These are phyloP conservation scores for Gonioctena quinquepunctata DNA, from an alignment of 1,140 invertebrate species.

Conservation along the genomic window DNA sequence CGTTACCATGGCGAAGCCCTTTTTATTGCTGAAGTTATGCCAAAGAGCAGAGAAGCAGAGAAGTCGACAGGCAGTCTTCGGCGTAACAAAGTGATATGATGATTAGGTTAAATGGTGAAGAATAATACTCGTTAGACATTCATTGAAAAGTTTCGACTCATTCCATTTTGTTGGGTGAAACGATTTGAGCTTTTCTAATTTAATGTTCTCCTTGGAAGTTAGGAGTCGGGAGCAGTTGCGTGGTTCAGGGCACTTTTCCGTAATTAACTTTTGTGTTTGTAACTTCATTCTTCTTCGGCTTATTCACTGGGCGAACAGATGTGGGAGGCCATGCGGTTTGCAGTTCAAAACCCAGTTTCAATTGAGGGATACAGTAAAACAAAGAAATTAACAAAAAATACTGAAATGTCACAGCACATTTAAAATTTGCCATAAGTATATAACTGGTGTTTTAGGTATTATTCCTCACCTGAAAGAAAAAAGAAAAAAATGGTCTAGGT, in stretches of 20 bases:
- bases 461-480: too few relatives aligned
- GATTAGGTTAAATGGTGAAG: slow-evolving; percentile 53
- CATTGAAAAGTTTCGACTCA: slow-evolving; percentile 51
- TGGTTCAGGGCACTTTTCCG: slow-evolving; percentile 32
- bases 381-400: too few relatives aligned
- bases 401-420: too few relatives aligned
- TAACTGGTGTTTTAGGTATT: too few relatives aligned
- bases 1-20: slow-evolving; percentile 14
- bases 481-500: too few relatives aligned
- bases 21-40: slow-evolving; percentile 28
- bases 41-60: slow-evolving; percentile 19
- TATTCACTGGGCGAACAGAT: too few relatives aligned
- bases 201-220: slow-evolving; percentile 40
- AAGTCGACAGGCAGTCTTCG: slow-evolving; percentile 17
- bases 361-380: too few relatives aligned
- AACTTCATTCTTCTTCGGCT: slow-evolving; percentile 2
- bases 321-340: too few relatives aligned
- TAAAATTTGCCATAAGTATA: too few relatives aligned
- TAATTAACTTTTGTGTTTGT: slow-evolving; percentile 36
- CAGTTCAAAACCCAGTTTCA: too few relatives aligned
- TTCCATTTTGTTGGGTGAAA: slow-evolving; percentile 44
- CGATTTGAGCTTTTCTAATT: slow-evolving; percentile 50
- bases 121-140: slow-evolving; percentile 53
- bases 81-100: slow-evolving; percentile 51
- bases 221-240: slow-evolving; percentile 29